phyloP scores from a whole-genome alignment of 2,113 vertebrate genomes.

The Hypocryptadius cinnamomeus region DNA sequence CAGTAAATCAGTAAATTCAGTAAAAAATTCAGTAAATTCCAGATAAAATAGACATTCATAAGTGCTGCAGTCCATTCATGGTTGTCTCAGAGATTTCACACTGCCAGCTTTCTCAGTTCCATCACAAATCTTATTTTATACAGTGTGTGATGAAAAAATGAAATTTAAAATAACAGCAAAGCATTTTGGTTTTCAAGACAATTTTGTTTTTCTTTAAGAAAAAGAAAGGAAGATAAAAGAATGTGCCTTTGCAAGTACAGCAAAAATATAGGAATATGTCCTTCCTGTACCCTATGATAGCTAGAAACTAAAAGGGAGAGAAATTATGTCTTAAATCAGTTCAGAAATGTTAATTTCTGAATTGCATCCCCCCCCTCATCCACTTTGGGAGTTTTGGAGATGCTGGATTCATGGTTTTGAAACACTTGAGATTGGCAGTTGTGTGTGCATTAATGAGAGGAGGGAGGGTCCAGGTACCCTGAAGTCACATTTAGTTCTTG shows the following conservation, averaged over 20 bases:
- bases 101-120: not conserved
- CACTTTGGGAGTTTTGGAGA: not conserved
- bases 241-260: not conserved
- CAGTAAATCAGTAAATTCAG: not conserved
- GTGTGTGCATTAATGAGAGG: not conserved
- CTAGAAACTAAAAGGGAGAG: not conserved
- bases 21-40: not conserved
- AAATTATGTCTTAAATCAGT: not conserved
- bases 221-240: not conserved
- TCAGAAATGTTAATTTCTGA: not conserved
- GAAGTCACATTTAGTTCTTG: not conserved
- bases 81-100: not conserved
- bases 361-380: not conserved
- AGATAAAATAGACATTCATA: not conserved
- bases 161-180: not conserved
- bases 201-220: not conserved
- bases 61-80: not conserved
- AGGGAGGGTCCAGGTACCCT: not conserved
- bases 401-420: not conserved
- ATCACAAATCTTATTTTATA: not conserved
- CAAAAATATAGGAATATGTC: not conserved
- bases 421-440: not conserved
- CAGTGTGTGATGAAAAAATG: not conserved
- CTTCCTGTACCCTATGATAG: not conserved
- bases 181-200: not conserved